Evolutionary conservation across 2,888 invertebrate species (phyloP), one percentile per base, ranked within the genome.

Genomic region (Agonum fuliginosum): DNA sequence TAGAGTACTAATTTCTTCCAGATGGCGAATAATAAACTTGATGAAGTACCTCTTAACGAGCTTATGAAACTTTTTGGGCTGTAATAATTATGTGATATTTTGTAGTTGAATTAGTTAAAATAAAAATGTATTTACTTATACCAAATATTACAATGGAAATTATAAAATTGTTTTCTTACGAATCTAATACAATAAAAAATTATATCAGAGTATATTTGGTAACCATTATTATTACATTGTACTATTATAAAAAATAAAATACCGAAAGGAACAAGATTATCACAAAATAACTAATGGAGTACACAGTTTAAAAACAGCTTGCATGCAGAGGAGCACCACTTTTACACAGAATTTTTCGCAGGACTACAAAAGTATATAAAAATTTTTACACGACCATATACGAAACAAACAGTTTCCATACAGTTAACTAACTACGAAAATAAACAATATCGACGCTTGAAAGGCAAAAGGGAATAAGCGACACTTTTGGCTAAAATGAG

Each of bases 141-240:
- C 12, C 54, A 54, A 54, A 5, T 24, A 58, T 10, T 10, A 17
- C 5, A 62, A 17, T 34, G 34, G 17, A 62, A 30, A 6, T 62
- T 20, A 62, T 30, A 62, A 48, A 65, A 48, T 30, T 27, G 30
- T 30, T 27, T 54, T 48, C n/a, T 71, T 30, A 41, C 12, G 24
- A 10, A n/a, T 10, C n/a, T 48, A 48, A 34, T 62, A 34, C 6
- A 24, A 14, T 12, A 48, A 70, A 54, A 30, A 37, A 54, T 51
- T n/a, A n/a, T n/a, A n/a, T 51, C 3, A 34, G 8, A 54, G 51
- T 43, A 20, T 43, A 62, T 43, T 58, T 62, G 74, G 74, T 74
- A 74, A 62, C 74, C 65, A 54, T 51, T 51, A 67, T 41, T 54
- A 54, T 43, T 27, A 58, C 19, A 73, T 65, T 46, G 43, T 74